phyloP scores from a whole-genome alignment of 2,888 invertebrate genomes.

The Eupithecia dodoneata region DNA sequence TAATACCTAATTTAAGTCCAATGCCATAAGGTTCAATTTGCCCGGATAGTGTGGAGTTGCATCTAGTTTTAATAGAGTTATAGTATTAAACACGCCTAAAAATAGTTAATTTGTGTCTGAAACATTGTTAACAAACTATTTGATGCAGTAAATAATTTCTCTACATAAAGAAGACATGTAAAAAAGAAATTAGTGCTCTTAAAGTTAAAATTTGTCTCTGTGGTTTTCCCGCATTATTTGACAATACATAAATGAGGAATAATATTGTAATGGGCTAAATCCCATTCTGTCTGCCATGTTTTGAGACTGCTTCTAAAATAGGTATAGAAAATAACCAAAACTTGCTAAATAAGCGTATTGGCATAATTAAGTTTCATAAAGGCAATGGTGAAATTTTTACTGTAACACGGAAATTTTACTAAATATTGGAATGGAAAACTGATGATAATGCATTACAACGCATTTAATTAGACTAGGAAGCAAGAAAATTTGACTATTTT shows the following conservation, averaged over 20 bases:
- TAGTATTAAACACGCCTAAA: neutral
- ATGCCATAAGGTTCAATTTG: slow-evolving; percentile 46
- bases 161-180: neutral
- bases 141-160: neutral
- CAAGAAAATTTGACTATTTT: slow-evolving; percentile 12
- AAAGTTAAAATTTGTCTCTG: neutral
- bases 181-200: neutral
- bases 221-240: neutral
- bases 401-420: neutral
- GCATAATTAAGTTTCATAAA: neutral
- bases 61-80: slow-evolving; percentile 31
- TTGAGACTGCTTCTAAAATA: slow-evolving; percentile 1
- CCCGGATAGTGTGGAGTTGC: slow-evolving; percentile 36
- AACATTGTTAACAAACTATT: no score
- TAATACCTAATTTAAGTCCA: slow-evolving; percentile 45
- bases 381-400: neutral
- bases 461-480: slow-evolving; percentile 32
- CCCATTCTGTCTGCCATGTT: slow-evolving; percentile 1
- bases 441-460: slow-evolving; percentile 25
- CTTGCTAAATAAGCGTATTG: neutral
- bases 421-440: slow-evolving; percentile 15
- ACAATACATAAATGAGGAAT: neutral
- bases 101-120: neutral
- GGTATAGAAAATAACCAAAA: neutral
- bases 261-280: neutral